These are phyloP conservation scores for roundworm (Caenorhabditis elegans) DNA, from an alignment of 1,140 invertebrate species.

Conservation along the genomic window WBcel235 BX284603.4:8028001-8028500, in stretches of 20 bases:
- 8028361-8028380: not conserved
- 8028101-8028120: not conserved
- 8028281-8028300: no score
- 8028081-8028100: no score
- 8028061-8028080: no score
- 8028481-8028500: slow-evolving; percentile 49
- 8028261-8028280: no score
- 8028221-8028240: no score
- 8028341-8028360: not conserved
- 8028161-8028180: no score
- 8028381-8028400: slow-evolving; percentile 31
- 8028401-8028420: slow-evolving; percentile 55
- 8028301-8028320: no score
- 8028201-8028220: no score
- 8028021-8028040: not conserved
- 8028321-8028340: not conserved
- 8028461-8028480: slow-evolving; percentile 41
- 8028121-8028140: not conserved
- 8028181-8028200: no score
- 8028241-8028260: no score
- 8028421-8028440: slow-evolving; percentile 52
- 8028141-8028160: no score
- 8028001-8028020: not conserved
- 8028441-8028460: slow-evolving; percentile 50
- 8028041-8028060: no score